Conservation (phyloP, 1,140 invertebrate genomes). For the Drosophila neocordata region DNA sequence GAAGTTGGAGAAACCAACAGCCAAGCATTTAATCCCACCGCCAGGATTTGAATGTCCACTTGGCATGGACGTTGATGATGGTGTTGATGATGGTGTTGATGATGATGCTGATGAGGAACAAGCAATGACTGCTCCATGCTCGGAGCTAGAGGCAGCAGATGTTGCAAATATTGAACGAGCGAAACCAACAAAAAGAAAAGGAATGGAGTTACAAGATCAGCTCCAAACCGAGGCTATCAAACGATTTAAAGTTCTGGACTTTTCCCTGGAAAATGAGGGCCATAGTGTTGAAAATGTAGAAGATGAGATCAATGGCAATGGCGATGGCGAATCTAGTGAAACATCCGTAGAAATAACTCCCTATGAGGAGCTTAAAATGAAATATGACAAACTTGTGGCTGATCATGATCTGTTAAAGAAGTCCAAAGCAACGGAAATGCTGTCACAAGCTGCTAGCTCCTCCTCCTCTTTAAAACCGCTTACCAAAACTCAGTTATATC, state of each 20-base stretch:
- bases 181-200: neutral
- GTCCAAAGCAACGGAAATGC: conserved; percentile 11
- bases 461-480: conserved; percentile 3
- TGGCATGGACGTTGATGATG: conserved; percentile 30
- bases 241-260: neutral
- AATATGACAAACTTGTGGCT: conserved; percentile 23
- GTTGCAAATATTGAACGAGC: conserved; percentile 1
- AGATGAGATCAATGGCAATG: neutral
- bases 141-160: neutral
- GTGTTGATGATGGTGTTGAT: conserved; percentile 15
- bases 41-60: conserved; percentile 51
- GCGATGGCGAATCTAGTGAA: neutral
- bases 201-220: neutral
- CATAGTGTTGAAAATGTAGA: neutral
- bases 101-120: neutral
- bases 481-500: conserved; percentile 70
- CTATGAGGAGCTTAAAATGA: conserved; percentile 25
- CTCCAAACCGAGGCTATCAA: neutral
- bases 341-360: neutral
- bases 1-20: conserved; percentile 35
- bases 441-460: neutral
- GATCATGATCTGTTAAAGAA: conserved; percentile 30
- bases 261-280: neutral
- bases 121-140: neutral
- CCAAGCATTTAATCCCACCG: conserved; percentile 56